Percentiles rank a stretch among this genome's conserved stretches.
Conservation (phyloP, 2,113 vertebrate species). For the Thalassarche chlororhynchos region DNA sequence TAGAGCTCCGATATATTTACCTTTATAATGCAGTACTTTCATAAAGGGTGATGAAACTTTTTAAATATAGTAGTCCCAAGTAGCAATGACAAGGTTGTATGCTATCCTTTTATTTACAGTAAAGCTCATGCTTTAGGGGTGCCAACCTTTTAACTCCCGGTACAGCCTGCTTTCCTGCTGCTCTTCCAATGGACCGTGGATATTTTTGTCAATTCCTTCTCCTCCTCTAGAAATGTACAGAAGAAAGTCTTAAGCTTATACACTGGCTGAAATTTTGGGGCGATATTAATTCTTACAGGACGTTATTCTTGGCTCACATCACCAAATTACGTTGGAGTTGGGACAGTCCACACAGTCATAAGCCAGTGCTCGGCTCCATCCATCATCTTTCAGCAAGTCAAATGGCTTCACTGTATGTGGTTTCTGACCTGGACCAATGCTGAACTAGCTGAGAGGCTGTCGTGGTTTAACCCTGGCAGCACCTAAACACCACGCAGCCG, state of each 20-base stretch:
- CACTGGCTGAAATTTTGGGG: neutral
- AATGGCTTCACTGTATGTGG: neutral
- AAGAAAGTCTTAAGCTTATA: neutral
- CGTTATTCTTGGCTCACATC: neutral
- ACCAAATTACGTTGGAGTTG: neutral
- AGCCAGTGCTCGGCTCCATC: neutral
- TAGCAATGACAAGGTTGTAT: neutral
- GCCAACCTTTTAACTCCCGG: fast-evolving
- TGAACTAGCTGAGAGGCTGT: neutral
- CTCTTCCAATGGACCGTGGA: neutral
- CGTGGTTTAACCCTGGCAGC: too few relatives aligned
- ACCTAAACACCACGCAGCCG: too few relatives aligned
- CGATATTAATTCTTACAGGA: neutral
- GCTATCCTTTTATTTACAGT: neutral
- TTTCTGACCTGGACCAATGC: neutral
- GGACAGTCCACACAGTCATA: neutral
- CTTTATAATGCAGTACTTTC: neutral
- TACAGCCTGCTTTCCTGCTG: neutral
- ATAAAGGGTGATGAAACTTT: neutral
- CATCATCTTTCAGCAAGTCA: neutral
- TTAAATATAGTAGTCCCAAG: neutral
- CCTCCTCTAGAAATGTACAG: neutral
- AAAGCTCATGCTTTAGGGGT: neutral
- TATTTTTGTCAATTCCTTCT: neutral
- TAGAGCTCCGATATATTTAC: neutral